These are phyloP conservation scores for Noctua pronuba DNA, from an alignment of 2,888 invertebrate genomes.

Conservation along the genomic window DNA sequence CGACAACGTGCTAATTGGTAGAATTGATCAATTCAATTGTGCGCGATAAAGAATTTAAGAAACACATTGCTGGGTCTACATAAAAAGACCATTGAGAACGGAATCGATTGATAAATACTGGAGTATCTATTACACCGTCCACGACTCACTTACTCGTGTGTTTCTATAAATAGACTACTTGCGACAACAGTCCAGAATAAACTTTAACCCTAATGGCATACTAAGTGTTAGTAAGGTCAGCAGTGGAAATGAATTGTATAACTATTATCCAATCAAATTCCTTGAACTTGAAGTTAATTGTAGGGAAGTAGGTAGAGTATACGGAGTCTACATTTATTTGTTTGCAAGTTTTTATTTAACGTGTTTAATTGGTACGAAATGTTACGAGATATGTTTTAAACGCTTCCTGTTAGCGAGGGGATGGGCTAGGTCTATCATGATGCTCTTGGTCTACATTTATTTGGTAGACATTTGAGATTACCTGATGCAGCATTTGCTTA, in stretches of 20 bases:
- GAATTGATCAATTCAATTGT: neutral
- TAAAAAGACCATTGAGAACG: neutral
- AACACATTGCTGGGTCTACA: neutral
- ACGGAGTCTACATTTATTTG: conserved; percentile 1
- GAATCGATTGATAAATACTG: conserved; percentile 17
- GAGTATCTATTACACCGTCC: conserved; percentile 14
- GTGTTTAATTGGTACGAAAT: neutral
- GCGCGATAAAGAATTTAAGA: conserved; percentile 5
- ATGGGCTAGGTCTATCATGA: neutral
- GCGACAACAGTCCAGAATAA: conserved; percentile 1
- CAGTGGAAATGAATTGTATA: conserved; percentile 29
- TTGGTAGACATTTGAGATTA: neutral
- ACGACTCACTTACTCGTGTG: neutral
- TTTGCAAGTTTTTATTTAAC: neutral
- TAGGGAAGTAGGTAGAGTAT: conserved; percentile 5
- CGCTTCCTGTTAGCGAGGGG: neutral
- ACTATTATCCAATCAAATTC: conserved; percentile 23
- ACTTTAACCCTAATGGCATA: conserved; percentile 39
- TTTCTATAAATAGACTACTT: conserved; percentile 13
- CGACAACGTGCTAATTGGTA: conserved; percentile 13
- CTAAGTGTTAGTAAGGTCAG: conserved; percentile 26
- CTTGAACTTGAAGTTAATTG: conserved; percentile 48
- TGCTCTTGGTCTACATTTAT: neutral
- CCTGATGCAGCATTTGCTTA: conserved; percentile 4
- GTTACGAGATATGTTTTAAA: neutral